phyloP scores from a whole-genome alignment of 2,113 vertebrate genomes.

The Lichenostomus cassidix region DNA sequence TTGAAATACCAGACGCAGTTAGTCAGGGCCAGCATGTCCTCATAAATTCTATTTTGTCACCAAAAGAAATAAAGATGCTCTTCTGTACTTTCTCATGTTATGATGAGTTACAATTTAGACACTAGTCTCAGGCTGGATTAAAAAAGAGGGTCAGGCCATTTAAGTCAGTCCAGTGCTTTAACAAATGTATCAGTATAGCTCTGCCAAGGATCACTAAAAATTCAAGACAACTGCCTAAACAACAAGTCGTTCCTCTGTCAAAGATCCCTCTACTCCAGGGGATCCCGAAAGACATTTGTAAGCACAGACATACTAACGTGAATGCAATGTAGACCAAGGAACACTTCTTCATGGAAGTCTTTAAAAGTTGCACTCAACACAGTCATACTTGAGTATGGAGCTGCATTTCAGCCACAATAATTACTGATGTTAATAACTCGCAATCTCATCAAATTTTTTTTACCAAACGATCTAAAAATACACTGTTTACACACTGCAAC shows the following conservation, averaged over 20 bases:
- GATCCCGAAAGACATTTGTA: conserved; percentile 38
- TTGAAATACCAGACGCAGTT: neutral
- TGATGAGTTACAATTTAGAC: neutral
- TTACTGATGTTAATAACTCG: neutral
- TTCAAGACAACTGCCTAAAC: conserved; percentile 57
- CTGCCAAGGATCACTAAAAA: conserved; percentile 57
- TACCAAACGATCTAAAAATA: neutral
- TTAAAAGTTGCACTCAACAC: neutral
- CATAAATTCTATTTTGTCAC: neutral
- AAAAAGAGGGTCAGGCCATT: conserved; percentile 18
- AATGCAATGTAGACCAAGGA: neutral
- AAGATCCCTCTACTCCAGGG: neutral
- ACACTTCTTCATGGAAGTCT: neutral
- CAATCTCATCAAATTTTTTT: neutral
- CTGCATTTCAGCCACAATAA: neutral
- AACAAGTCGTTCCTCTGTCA: conserved; percentile 22
- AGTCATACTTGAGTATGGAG: neutral
- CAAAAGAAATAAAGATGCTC: neutral
- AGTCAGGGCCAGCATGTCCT: neutral
- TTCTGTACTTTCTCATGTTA: conserved; percentile 20
- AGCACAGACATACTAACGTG: conserved; percentile 16
- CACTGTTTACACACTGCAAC: neutral
- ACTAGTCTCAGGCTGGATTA: conserved; percentile 11
- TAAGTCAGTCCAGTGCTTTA: conserved; percentile 22
- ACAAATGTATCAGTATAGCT: neutral